Evolutionary conservation across 1,140 invertebrate species (phyloP).

Genomic region (Heliconius eleuchia): DNA sequence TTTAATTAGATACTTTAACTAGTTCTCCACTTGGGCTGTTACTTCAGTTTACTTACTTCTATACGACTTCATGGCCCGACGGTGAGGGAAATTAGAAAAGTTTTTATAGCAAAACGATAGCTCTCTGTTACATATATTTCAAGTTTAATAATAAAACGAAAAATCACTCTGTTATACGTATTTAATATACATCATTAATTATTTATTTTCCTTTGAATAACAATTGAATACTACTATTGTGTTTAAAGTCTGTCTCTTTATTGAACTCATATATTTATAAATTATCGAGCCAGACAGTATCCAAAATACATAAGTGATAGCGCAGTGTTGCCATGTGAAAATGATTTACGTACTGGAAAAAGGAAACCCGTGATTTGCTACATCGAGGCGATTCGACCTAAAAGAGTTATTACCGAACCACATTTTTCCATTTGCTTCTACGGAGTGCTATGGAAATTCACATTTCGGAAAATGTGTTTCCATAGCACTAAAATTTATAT

Average conservation of each 20-base stretch:
- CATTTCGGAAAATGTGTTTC: neutral
- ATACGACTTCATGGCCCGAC: slow-evolving; percentile 25
- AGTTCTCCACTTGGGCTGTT: slow-evolving; percentile 34
- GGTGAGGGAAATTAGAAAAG: slow-evolving; percentile 36
- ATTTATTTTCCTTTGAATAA: no score
- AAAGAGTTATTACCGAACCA: slow-evolving; percentile 67
- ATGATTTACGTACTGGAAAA: slow-evolving; percentile 67
- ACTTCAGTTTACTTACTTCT: slow-evolving; percentile 24
- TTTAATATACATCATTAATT: no score
- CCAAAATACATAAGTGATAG: slow-evolving; percentile 24
- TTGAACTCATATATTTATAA: neutral
- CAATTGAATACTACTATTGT: no score
- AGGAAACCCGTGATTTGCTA: slow-evolving; percentile 57
- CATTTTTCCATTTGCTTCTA: slow-evolving; percentile 52
- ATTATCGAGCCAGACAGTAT: slow-evolving; percentile 3
- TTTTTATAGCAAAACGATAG: slow-evolving; percentile 10
- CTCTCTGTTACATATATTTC: neutral
- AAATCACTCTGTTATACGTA: neutral
- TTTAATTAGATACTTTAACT: slow-evolving; percentile 39
- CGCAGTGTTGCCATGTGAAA: slow-evolving; percentile 54
- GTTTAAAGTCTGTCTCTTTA: no score
- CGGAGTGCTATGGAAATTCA: slow-evolving; percentile 22
- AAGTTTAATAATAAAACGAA: neutral
- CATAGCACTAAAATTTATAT: no score
- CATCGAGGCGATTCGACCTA: slow-evolving; percentile 53